Conservation (phyloP, 2,113 vertebrate species). For the Chiloscyllium plagiosum region DNA sequence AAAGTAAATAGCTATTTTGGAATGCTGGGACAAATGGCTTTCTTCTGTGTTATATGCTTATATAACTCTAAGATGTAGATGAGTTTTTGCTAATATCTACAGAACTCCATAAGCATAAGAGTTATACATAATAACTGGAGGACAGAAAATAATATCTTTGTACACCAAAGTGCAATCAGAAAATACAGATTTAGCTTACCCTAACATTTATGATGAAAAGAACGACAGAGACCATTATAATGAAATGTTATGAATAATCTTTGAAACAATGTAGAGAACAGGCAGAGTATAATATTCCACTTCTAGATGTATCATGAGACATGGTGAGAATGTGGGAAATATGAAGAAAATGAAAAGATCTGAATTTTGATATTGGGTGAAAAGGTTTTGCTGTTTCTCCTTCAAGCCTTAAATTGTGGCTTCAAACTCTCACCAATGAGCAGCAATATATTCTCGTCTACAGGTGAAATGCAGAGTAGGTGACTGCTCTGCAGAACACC, state of each 20-base stretch:
- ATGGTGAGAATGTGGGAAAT: too few relatives aligned
- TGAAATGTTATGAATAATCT: neutral
- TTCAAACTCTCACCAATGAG: too few relatives aligned
- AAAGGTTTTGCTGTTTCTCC: too few relatives aligned
- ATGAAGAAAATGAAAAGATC: too few relatives aligned
- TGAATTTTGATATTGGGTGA: too few relatives aligned
- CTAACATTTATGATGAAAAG: neutral
- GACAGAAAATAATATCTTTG: neutral
- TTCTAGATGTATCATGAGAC: too few relatives aligned
- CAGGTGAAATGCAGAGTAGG: too few relatives aligned
- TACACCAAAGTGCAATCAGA: neutral
- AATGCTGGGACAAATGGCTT: neutral
- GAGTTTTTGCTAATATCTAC: neutral
- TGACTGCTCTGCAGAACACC: too few relatives aligned
- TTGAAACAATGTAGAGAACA: neutral
- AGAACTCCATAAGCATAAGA: neutral
- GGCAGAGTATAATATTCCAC: too few relatives aligned
- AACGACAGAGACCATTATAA: neutral
- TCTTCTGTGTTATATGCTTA: neutral
- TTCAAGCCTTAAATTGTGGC: too few relatives aligned
- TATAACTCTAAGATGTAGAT: neutral
- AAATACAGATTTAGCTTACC: neutral
- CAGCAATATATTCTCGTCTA: too few relatives aligned
- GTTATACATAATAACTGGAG: neutral
- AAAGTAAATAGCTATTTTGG: neutral